A percentile compares a stretch with the other conserved stretches of the same genome.
Conservation (phyloP, 2,888 invertebrate genomes). For the Aradus depressus region DNA sequence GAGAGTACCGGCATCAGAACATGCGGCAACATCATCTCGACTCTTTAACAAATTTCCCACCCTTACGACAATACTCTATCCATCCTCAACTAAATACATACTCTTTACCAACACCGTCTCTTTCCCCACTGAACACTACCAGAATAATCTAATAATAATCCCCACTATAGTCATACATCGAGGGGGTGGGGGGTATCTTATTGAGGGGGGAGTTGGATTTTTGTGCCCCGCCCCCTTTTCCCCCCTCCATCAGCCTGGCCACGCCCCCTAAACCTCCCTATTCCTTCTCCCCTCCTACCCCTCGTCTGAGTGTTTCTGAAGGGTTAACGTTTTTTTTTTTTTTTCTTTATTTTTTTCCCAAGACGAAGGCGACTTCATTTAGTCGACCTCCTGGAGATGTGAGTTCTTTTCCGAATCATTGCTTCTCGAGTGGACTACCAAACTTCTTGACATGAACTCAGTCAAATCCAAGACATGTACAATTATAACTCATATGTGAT, state of each 20-base stretch:
- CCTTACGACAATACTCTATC: conserved; percentile 5
- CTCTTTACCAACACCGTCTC: conserved; percentile 15
- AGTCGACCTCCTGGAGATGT: too few species aligned
- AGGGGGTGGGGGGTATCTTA: conserved; percentile 25
- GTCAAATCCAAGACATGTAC: too few species aligned
- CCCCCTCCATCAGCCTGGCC: conserved; percentile 6
- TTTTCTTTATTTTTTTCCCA: too few species aligned
- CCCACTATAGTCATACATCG: conserved; percentile 30
- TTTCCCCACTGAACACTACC: too few species aligned
- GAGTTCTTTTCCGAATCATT: too few species aligned
- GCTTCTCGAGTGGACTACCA: too few species aligned
- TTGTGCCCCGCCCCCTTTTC: conserved; percentile 27
- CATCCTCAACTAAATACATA: conserved; percentile 25
- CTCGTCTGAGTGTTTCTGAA: conserved; percentile 22
- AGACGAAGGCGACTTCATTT: conserved; percentile 25
- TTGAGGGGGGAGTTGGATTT: conserved; percentile 30
- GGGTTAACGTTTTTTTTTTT: conserved; percentile 26
- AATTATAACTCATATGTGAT: too few species aligned
- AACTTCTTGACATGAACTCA: too few species aligned
- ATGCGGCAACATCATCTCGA: conserved; percentile 23
- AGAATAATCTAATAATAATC: conserved; percentile 30
- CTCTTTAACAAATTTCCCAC: background rate
- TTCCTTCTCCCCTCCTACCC: background rate
- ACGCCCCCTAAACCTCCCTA: background rate
- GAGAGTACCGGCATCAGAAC: conserved; percentile 23